A percentile compares a stretch with the other conserved stretches of the same genome.
phyloP scores from a whole-genome alignment of 2,797 vertebrate species.

The Pelodytes ibericus region DNA sequence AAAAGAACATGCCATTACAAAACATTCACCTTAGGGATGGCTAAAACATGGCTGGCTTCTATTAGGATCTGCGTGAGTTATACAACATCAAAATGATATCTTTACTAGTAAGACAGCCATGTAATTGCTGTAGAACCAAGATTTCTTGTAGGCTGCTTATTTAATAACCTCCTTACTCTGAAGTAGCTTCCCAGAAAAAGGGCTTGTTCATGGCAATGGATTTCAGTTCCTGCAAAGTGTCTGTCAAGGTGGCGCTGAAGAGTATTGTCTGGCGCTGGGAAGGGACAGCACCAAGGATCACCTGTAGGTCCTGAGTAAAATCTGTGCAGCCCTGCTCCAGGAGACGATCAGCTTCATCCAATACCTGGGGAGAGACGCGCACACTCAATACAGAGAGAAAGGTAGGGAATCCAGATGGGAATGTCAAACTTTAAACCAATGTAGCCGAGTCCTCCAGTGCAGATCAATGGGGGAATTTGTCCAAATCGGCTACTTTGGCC shows the following conservation, averaged over 20 bases:
- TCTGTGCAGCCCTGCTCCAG: constrained; percentile 92
- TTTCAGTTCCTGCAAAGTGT: constrained; percentile 84
- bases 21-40: too few relatives aligned
- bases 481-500: too few relatives aligned
- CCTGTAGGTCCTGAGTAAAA: constrained; percentile 90
- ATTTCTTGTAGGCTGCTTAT: too few relatives aligned
- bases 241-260: constrained; percentile 93
- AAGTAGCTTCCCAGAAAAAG: constrained; percentile 90
- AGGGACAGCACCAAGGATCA: constrained; percentile 80
- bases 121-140: too few relatives aligned
- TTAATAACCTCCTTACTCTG: constrained; percentile 76
- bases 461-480: too few relatives aligned
- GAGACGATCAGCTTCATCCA: constrained; percentile 93
- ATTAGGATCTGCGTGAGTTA: too few relatives aligned
- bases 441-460: too few relatives aligned
- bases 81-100: too few relatives aligned
- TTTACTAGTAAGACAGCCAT: too few relatives aligned
- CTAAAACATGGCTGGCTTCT: too few relatives aligned
- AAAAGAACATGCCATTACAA: not conserved
- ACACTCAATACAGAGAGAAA: not conserved
- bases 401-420: too few relatives aligned
- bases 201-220: constrained; percentile 86
- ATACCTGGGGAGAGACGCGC: constrained; percentile 72
- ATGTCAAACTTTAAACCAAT: too few relatives aligned
- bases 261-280: constrained; percentile 85